Evolutionary conservation across 2,113 vertebrate genomes (phyloP).

Genomic region (Lagopus leucura): DNA sequence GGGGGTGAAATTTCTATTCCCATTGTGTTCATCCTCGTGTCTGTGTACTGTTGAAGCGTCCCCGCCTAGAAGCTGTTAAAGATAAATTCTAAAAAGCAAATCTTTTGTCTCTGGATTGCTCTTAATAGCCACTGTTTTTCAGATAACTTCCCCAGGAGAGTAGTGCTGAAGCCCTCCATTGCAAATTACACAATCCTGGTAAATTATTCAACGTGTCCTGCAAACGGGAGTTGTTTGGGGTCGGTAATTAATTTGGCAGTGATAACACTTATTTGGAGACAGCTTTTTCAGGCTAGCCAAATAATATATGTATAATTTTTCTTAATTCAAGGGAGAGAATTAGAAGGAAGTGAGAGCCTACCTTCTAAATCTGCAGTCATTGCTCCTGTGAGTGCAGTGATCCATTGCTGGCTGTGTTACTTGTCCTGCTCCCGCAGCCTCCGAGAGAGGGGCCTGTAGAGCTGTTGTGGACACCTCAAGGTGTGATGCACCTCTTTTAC

Average conservation of each 20-base stretch:
- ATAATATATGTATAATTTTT: neutral
- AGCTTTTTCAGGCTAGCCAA: neutral
- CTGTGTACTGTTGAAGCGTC: neutral
- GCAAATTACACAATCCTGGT: neutral
- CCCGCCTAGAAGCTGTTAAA: slow-evolving; percentile 26
- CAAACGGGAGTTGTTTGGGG: slow-evolving; percentile 23
- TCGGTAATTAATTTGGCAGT: neutral
- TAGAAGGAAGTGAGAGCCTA: neutral
- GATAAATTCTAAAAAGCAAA: neutral
- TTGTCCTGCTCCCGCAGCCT: accelerated
- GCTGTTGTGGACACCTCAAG: neutral
- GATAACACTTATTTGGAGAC: neutral
- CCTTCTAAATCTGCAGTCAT: accelerated
- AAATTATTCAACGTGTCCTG: neutral
- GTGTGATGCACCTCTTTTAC: accelerated
- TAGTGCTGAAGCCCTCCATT: neutral
- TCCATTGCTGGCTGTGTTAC: neutral
- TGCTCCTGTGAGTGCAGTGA: neutral
- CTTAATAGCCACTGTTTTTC: neutral
- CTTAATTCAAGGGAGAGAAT: neutral
- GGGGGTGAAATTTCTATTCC: neutral
- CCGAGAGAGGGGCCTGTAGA: neutral
- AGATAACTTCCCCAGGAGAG: neutral
- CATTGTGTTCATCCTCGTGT: neutral
- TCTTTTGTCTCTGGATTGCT: slow-evolving; percentile 1